Percentiles rank a stretch among this genome's conserved stretches.
Evolutionary conservation across 2,113 vertebrate genomes (phyloP).

Genomic region (Casuarius casuarius): DNA sequence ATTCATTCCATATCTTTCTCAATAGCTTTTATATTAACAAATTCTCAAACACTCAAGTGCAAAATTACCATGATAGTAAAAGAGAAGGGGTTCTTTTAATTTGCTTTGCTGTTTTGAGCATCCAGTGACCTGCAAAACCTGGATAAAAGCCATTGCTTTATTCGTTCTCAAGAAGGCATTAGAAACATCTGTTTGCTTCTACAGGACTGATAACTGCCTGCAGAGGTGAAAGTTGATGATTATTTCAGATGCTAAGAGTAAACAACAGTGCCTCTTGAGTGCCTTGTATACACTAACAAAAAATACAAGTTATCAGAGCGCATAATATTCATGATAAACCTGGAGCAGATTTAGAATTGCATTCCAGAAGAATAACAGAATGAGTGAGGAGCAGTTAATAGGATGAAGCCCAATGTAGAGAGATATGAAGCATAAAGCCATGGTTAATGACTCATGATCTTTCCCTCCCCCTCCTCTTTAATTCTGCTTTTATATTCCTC

Average conservation of each 20-base stretch:
- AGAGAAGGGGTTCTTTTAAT: background rate
- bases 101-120: constrained; percentile 19
- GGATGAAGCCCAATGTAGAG: background rate
- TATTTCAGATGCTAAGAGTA: constrained; percentile 44
- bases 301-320: background rate
- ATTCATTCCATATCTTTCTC: background rate
- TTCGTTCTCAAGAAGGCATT: constrained; percentile 6
- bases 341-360: background rate
- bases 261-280: background rate
- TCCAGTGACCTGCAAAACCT: constrained; percentile 19
- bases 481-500: background rate
- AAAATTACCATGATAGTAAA: constrained; percentile 6
- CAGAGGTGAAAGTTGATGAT: constrained; percentile 36
- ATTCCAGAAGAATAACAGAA: background rate
- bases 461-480: fast-evolving
- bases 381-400: background rate
- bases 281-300: background rate
- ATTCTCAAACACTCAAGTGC: background rate
- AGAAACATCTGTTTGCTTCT: constrained; percentile 49
- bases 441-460: background rate
- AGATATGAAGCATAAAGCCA: background rate
- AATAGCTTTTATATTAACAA: constrained; percentile 34
- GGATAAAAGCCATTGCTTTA: constrained; percentile 37
- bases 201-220: background rate
- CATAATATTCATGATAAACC: background rate